Conservation (phyloP, 2,797 vertebrate species). For the Eulemur albifrons region DNA sequence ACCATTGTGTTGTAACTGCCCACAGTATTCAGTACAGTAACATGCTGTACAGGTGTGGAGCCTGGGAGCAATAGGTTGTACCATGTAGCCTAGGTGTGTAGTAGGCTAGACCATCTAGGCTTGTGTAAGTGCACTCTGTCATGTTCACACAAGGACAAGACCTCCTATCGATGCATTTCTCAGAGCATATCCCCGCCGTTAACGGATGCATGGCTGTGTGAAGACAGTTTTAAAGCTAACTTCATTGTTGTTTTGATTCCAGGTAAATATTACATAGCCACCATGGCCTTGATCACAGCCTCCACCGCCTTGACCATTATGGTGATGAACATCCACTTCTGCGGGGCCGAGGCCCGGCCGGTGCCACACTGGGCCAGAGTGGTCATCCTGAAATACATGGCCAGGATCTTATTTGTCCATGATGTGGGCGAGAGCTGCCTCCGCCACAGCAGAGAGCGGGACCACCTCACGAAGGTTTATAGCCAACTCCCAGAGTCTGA, state of each 20-base stretch:
- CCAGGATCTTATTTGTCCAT: slow-evolving; percentile 96
- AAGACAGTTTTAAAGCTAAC: not conserved
- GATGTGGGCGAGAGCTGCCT: slow-evolving; percentile 97
- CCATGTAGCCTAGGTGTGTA: too few species aligned
- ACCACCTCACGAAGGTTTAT: slow-evolving; percentile 53
- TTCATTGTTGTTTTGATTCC: slow-evolving; percentile 36
- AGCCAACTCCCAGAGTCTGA: slow-evolving; percentile 67
- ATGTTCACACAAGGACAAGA: not conserved
- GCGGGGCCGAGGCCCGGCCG: slow-evolving; percentile 95
- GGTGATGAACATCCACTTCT: slow-evolving; percentile 99
- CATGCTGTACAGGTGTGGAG: not conserved
- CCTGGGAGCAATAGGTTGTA: not conserved
- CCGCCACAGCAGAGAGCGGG: slow-evolving; percentile 81
- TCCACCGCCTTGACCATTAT: slow-evolving; percentile 98
- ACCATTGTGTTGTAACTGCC: not conserved
- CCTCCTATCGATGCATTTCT: not conserved
- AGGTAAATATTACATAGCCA: slow-evolving; percentile 99
- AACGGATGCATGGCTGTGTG: not conserved
- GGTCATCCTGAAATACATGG: slow-evolving; percentile 97
- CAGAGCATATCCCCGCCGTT: not conserved
- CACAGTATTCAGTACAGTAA: not conserved
- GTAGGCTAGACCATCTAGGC: not conserved
- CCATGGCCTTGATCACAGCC: slow-evolving; percentile 98
- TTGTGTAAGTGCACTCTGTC: not conserved
- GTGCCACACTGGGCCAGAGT: slow-evolving; percentile 96